These are phyloP conservation scores for Eumacrocentrus americanus DNA, from an alignment of 2,888 invertebrate species.

Conservation along the genomic window DNA sequence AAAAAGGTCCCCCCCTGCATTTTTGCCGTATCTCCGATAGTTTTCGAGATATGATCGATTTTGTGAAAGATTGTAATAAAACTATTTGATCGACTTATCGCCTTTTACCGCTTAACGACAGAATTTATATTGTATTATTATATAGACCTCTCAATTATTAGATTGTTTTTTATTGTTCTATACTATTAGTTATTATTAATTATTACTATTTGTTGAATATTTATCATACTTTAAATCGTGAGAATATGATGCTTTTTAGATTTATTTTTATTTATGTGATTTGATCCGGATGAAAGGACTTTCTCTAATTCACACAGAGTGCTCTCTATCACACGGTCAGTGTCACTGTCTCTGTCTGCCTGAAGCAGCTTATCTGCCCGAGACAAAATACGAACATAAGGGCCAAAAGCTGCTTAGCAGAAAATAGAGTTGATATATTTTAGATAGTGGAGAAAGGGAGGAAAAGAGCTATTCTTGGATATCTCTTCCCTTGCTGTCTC, in stretches of 20 bases:
- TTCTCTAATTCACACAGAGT: neutral
- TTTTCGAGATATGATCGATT: no score
- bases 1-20: no score
- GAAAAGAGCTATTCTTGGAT: neutral
- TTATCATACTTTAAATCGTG: no score
- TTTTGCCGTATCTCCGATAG: no score
- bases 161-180: neutral
- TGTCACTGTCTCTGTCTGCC: conserved; percentile 4
- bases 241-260: no score
- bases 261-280: neutral
- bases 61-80: no score
- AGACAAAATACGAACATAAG: conserved; percentile 28
- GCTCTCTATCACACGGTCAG: conserved; percentile 6
- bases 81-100: no score
- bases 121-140: neutral
- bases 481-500: neutral
- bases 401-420: conserved; percentile 31
- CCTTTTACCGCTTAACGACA: no score
- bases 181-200: conserved; percentile 3
- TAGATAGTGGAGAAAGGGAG: neutral
- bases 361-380: conserved; percentile 18
- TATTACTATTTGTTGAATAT: no score
- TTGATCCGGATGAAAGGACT: conserved; percentile 16
- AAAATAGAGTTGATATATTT: conserved; percentile 16
- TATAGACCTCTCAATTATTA: neutral